Evolutionary conservation across 2,113 vertebrate genomes (phyloP).

Genomic region (Cyanistes caeruleus): DNA sequence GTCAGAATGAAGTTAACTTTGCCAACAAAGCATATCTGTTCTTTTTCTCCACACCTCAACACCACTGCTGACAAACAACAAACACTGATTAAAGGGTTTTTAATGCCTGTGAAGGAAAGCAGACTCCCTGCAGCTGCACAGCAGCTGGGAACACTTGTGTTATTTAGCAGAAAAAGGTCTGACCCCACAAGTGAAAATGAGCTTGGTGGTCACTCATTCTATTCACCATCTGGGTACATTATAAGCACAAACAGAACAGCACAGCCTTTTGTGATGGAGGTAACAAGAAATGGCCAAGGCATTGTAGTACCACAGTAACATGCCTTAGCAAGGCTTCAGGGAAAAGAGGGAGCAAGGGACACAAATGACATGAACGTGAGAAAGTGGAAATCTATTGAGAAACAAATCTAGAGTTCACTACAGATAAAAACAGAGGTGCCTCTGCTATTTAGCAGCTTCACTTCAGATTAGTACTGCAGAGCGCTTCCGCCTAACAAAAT

Average conservation of each 20-base stretch:
- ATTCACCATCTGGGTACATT: constrained; percentile 36
- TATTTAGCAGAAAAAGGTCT: constrained; percentile 73
- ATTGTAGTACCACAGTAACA: background rate
- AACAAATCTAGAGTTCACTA: background rate
- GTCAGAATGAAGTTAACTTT: constrained; percentile 68
- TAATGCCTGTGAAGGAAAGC: constrained; percentile 77
- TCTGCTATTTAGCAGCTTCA: background rate
- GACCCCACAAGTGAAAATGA: constrained; percentile 73
- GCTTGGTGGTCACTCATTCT: constrained; percentile 65
- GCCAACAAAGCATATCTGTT: constrained; percentile 60
- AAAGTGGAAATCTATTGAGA: constrained; percentile 5
- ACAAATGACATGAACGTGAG: background rate
- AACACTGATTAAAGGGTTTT: constrained; percentile 76
- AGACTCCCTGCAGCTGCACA: constrained; percentile 77
- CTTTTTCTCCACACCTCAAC: constrained; percentile 76
- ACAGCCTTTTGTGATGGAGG: constrained; percentile 8
- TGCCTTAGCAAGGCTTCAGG: background rate
- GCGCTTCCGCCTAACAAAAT: background rate
- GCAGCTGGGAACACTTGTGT: constrained; percentile 79
- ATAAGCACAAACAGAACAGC: constrained; percentile 58
- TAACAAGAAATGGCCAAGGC: background rate
- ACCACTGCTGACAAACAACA: constrained; percentile 74
- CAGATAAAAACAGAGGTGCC: background rate
- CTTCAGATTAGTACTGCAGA: background rate
- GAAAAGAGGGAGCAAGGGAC: background rate